phyloP scores from a whole-genome alignment of 2,797 vertebrate species.

The Lutjanus campechanus region DNA sequence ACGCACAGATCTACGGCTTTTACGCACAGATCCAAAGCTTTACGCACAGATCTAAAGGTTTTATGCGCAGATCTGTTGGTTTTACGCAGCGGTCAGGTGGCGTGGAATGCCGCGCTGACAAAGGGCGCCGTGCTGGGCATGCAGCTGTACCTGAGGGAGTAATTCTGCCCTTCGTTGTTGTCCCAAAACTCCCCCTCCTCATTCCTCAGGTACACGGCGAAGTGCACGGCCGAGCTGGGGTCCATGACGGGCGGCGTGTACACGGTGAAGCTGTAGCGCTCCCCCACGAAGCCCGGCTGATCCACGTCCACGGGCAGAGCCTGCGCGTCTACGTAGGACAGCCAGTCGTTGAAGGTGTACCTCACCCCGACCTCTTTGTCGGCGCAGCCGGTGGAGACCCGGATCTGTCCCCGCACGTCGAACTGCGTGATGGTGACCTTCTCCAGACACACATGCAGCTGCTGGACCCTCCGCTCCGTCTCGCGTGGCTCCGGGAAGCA shows the following conservation, averaged over 20 bases:
- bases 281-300: conserved; percentile 6
- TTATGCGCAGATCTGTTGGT: not conserved
- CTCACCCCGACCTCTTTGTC: conserved; percentile 86
- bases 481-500: conserved; percentile 71
- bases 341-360: conserved; percentile 94
- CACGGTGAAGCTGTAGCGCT: conserved; percentile 88
- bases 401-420: conserved; percentile 81
- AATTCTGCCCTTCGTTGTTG: conserved; percentile 92
- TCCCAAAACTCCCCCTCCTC: conserved; percentile 91
- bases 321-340: conserved; percentile 88
- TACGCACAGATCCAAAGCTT: not conserved
- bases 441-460: conserved; percentile 87
- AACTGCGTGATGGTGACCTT: conserved; percentile 71
- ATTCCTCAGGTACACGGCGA: conserved; percentile 88
- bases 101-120: conserved; percentile 48
- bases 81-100: conserved; percentile 42
- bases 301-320: conserved; percentile 73
- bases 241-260: conserved; percentile 86
- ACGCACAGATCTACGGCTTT: not conserved
- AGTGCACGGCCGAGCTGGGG: conserved; percentile 83
- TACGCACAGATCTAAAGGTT: conserved; percentile 3
- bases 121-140: conserved; percentile 17
- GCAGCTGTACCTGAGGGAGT: conserved; percentile 83
- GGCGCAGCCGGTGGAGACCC: conserved; percentile 60
- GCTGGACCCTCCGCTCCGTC: conserved; percentile 70